These are phyloP conservation scores for Acropora tenuis DNA, from an alignment of 64 coral and sea anemone genomes.

Conservation along the genomic window DNA sequence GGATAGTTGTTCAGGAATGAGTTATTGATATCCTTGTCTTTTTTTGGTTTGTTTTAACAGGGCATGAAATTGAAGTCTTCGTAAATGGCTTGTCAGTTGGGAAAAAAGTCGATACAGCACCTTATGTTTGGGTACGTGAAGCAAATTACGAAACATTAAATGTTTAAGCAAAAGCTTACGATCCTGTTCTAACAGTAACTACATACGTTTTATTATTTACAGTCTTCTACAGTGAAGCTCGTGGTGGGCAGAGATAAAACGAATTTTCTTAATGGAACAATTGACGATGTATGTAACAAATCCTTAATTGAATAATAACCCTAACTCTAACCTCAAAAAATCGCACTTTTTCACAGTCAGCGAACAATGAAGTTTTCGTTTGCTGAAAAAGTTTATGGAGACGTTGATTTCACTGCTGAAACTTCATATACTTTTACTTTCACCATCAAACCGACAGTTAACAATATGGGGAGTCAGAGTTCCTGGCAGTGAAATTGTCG, in stretches of 20 bases:
- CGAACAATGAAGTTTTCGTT: too few relatives aligned
- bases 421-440: not conserved
- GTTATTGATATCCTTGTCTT: not conserved
- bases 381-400: too few relatives aligned
- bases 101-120: slow-evolving; percentile 53
- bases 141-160: not conserved
- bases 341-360: too few relatives aligned
- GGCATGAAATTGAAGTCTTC: slow-evolving; percentile 81
- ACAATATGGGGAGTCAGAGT: slow-evolving; percentile 83
- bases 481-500: slow-evolving; percentile 65
- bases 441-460: slow-evolving; percentile 36
- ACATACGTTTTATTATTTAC: not conserved
- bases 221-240: slow-evolving; percentile 56
- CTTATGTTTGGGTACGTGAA: slow-evolving; percentile 70
- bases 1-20: not conserved
- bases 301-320: not conserved
- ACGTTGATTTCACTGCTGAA: too few relatives aligned
- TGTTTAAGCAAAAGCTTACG: not conserved
- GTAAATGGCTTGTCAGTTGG: slow-evolving; percentile 83
- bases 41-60: slow-evolving; percentile 2
- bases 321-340: too few relatives aligned
- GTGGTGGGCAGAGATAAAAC: slow-evolving; percentile 71
- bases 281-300: slow-evolving; percentile 89
- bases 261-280: slow-evolving; percentile 75
- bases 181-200: not conserved